phyloP scores from a whole-genome alignment of 53 echinoderm and acorn worm species.

The Antedon mediterranea region DNA sequence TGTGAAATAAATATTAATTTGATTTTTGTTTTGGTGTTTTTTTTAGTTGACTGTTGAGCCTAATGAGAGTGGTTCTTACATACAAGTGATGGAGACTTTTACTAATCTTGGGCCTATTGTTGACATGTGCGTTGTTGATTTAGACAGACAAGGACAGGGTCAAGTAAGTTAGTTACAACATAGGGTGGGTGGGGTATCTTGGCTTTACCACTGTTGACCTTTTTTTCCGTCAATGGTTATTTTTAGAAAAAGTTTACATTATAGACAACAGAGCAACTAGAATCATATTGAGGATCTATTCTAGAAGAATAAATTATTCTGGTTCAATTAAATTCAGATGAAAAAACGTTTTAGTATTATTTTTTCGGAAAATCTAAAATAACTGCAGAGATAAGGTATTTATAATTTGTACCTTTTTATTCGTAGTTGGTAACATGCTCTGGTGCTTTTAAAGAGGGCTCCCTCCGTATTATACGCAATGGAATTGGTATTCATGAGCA shows the following conservation, averaged over 20 bases:
- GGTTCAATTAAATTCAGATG: too few species aligned
- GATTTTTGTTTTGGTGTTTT: background rate
- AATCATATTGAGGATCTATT: too few species aligned
- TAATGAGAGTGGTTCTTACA: constrained; percentile 76
- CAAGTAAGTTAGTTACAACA: too few species aligned
- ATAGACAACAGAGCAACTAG: too few species aligned
- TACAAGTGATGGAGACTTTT: constrained; percentile 77
- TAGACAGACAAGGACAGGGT: constrained; percentile 89
- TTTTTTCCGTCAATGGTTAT: too few species aligned
- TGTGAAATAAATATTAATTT: background rate
- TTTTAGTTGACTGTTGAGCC: constrained; percentile 73
- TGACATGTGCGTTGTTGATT: constrained; percentile 83
- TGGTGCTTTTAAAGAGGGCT: constrained; percentile 94
- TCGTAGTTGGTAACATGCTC: constrained; percentile 85
- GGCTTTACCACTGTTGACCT: too few species aligned
- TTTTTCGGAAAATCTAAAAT: too few species aligned
- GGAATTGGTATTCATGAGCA: constrained; percentile 97
- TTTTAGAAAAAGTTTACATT: too few species aligned
- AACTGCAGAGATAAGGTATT: too few species aligned
- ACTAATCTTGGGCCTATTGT: constrained; percentile 93
- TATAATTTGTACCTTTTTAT: background rate
- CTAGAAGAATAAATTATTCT: too few species aligned
- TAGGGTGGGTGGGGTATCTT: too few species aligned
- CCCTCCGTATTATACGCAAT: constrained; percentile 84
- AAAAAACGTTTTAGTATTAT: too few species aligned